Conservation (phyloP, 2,113 vertebrate genomes). For the Hippolais icterina region DNA sequence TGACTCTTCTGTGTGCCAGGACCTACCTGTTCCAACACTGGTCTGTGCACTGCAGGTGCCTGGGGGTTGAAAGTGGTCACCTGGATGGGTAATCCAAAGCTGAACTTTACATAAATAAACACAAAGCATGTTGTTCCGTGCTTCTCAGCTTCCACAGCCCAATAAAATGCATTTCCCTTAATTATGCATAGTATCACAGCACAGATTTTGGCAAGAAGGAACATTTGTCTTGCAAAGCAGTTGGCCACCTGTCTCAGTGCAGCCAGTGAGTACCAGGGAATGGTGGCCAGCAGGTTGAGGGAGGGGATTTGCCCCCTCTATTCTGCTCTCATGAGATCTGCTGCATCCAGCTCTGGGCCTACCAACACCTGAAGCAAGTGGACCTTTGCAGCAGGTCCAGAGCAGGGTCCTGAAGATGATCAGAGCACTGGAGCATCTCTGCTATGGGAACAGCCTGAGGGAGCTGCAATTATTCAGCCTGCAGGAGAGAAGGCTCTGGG, state of each 20-base stretch:
- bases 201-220: background rate
- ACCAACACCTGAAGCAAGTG: background rate
- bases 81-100: background rate
- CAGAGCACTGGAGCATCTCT: rapidly evolving
- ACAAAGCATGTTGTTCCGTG: background rate
- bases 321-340: background rate
- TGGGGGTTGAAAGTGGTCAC: background rate
- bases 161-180: background rate
- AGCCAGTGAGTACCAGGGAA: background rate
- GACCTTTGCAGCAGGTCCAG: background rate
- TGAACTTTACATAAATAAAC: background rate
- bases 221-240: background rate
- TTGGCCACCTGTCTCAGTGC: background rate
- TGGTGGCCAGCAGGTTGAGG: background rate
- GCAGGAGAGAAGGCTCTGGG: background rate
- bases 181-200: background rate
- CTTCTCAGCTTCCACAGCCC: background rate
- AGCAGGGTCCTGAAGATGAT: rapidly evolving
- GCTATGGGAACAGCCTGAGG: background rate
- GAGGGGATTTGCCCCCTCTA: background rate
- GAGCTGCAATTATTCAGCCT: background rate
- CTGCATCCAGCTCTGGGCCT: background rate
- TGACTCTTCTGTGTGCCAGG: rapidly evolving
- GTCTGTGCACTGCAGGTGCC: background rate
- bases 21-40: background rate